Evolutionary conservation across 2,797 vertebrate species (phyloP), one percentile per base, ranked within the genome.

Genomic region (Pelobates cultripes): DNA sequence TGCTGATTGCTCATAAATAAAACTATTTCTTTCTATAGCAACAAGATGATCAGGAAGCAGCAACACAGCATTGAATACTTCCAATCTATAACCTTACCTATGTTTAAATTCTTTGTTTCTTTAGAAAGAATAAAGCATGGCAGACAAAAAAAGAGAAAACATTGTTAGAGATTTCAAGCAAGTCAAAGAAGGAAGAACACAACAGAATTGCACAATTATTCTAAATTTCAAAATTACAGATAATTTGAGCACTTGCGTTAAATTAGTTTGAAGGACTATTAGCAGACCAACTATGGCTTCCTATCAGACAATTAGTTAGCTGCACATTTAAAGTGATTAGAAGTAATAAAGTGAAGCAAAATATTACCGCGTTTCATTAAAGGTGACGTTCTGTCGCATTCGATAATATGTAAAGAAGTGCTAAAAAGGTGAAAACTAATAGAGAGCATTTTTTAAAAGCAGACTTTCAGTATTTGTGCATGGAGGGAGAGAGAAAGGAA

Each of bases 71-170:
- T 89, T 75, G 67, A 57, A 17, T n/a, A 3, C 15, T 79, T 63
- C 44, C 67, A 63, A 70, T 45, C 9, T 55, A 61, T 70, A 55
- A 79, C 90, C 96, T 97, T 93, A 99, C 97, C 98, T 99, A 96
- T 99, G 97, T 94, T 98, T 95, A 95, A 99, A 99, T 93, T 99
- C 98, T 95, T 99, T 99, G 95, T 99, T 99, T 95, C 98, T 99
- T 95, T 92, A 89, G 90, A 87, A 91, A 93, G 93, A 91, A 93
- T 91, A 91, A 90, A 92, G 89, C 89, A 75, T 40, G 41, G 66
- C 53, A 75, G 64, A 81, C 14, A 78, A 78, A 75, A 80, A 78
- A 90, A 92, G 91, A 92, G 91, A 91, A 92, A 93, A 91, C 93
- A 90, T 91, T 28, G 92, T 93, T 94, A 95, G 92, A 55, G 42